Conservation (phyloP, 2,797 vertebrate species). For the Leptodactylus fallax region DNA sequence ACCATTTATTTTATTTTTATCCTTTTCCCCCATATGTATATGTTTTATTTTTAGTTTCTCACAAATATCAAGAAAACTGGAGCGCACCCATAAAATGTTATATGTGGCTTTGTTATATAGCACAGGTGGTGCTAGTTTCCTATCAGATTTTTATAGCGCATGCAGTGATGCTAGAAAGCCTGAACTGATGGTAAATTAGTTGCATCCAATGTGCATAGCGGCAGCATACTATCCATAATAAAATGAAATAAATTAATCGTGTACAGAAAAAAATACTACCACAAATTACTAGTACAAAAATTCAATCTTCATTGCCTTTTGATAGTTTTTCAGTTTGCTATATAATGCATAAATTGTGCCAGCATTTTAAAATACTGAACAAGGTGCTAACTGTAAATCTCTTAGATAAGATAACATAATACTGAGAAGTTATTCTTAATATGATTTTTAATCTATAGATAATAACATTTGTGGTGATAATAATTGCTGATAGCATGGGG, state of each 20-base stretch:
- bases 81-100: constrained; percentile 47
- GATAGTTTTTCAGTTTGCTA: background rate
- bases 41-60: constrained; percentile 29
- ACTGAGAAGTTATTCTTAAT: background rate
- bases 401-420: background rate
- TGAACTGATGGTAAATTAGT: background rate
- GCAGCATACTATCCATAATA: background rate
- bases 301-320: background rate
- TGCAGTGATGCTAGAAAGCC: background rate
- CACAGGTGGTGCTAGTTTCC: background rate
- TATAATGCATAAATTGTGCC: background rate
- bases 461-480: constrained; percentile 34
- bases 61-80: constrained; percentile 11
- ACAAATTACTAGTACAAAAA: background rate
- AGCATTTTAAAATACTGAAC: background rate
- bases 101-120: constrained; percentile 23
- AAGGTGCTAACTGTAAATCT: background rate
- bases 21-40: constrained; percentile 18
- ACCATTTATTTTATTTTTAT: background rate
- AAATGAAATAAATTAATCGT: background rate
- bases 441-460: constrained; percentile 36
- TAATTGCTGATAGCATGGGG: background rate
- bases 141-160: background rate
- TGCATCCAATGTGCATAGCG: background rate
- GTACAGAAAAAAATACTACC: background rate